phyloP scores from a whole-genome alignment of 2,113 vertebrate genomes.

The Lagopus leucura region DNA sequence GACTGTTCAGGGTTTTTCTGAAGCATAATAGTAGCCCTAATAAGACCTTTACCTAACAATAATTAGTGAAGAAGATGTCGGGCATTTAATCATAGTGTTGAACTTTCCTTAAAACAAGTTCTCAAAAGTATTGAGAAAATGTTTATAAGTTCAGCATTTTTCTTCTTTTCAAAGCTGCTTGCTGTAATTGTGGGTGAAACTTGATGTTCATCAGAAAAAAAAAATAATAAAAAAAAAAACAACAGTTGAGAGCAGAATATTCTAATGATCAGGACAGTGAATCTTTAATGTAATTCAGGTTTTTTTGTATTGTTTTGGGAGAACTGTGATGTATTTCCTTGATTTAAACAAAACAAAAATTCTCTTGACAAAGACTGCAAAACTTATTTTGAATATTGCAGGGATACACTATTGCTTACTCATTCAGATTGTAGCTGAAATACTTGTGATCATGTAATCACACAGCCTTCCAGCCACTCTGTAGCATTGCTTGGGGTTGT shows the following conservation, averaged over 20 bases:
- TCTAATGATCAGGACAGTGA: background rate
- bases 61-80: background rate
- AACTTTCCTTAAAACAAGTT: background rate
- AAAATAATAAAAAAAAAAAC: background rate
- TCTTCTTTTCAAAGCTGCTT: background rate
- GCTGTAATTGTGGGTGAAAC: background rate
- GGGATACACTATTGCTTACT: background rate
- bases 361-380: background rate
- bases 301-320: background rate
- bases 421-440: background rate
- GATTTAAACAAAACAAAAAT: background rate
- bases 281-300: background rate
- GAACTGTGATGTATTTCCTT: background rate
- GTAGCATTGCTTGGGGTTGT: no score
- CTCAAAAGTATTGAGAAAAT: background rate
- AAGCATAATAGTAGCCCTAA: background rate
- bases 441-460: background rate
- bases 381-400: background rate
- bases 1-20: background rate
- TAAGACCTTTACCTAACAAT: background rate
- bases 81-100: background rate
- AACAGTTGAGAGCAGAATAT: background rate
- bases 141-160: background rate
- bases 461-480: no score
- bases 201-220: accelerated